Conservation (phyloP, 2,113 vertebrate genomes). For the Perca schrenkii region DNA sequence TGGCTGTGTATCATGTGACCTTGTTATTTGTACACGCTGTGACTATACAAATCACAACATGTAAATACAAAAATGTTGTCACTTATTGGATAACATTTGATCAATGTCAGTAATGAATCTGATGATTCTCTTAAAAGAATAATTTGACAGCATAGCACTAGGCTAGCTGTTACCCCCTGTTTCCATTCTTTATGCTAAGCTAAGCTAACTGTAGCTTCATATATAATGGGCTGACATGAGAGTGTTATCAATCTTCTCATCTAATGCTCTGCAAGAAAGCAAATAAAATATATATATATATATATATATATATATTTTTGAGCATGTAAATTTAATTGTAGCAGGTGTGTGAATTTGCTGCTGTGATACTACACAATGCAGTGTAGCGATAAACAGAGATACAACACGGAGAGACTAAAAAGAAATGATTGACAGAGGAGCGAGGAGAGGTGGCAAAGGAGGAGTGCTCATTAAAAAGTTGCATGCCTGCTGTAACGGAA, state of each 20-base stretch:
- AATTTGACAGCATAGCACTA: not conserved
- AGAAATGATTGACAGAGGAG: slow-evolving; percentile 45
- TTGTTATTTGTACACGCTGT: no score
- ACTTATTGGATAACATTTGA: not conserved
- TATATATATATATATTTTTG: no score
- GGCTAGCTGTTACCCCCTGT: not conserved
- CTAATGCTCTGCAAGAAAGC: not conserved
- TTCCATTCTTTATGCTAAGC: not conserved
- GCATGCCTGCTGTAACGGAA: slow-evolving; percentile 37
- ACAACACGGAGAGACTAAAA: slow-evolving; percentile 24
- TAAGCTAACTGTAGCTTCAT: not conserved
- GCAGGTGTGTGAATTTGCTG: slow-evolving; percentile 28
- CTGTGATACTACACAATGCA: slow-evolving; percentile 24
- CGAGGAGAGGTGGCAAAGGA: slow-evolving; percentile 37
- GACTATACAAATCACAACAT: no score
- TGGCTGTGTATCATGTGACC: no score
- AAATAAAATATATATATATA: no score
- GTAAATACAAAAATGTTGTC: no score
- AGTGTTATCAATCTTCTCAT: not conserved
- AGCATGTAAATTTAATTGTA: slow-evolving; percentile 35
- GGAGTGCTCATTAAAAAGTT: slow-evolving; percentile 67
- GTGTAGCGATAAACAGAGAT: slow-evolving; percentile 30
- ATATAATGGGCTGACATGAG: not conserved
- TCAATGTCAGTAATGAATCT: slow-evolving; percentile 3
- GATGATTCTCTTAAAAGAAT: not conserved